Base-by-base conservation (phyloP, 2,797 vertebrate genomes). In the Sitta carolinensis region DNA sequence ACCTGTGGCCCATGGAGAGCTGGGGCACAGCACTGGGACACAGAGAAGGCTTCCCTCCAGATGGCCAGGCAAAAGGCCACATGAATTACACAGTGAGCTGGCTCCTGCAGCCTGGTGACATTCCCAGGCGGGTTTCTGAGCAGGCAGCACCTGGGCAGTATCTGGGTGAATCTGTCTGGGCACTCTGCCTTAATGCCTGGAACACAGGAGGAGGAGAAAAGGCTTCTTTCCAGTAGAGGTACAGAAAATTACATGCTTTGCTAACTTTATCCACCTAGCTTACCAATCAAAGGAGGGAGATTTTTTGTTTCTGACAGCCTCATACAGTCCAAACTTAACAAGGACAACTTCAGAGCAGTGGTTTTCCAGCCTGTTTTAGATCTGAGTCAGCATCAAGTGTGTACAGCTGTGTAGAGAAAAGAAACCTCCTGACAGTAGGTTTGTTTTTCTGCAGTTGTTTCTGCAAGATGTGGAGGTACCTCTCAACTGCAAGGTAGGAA, bases 191-290 rank as follows among this genome's bases (percentile, higher is more conserved):
- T 6, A 0, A 43, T 36, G 73, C 16, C 51, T 67, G 20, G 50
- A 63, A 22, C 19, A 8, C 29, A 45, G 63, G 25, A 26, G 32
- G 36, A 59, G 25, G 58, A 59, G 26, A 55, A 63, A 48, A 43
- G 3, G 10, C 13, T 54, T 0, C 0, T 74, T 18, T 83, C 5
- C 2, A 1, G 27, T 36, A 36, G 10, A 17, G 1, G 5, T 68
- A 19, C 21, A 34, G 68, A n/a, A 42, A 10, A 23, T 1, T 3
- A 10, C 1, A 0, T 10, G 45, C 42, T 78, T 61, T 58, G 42
- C 58, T 7, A 1, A 26, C 55, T 50, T 68, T 50, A 13, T 84
- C 19, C 11, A 6, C 13, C 17, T 3, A 4, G 21, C 34, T 66
- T 84, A 32, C 14, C 51, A 32, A 0, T 47, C 11, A 21, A 16